These are phyloP conservation scores for Aphelinus atriplicis DNA, from an alignment of 1,140 invertebrate species.

Conservation along the genomic window DNA sequence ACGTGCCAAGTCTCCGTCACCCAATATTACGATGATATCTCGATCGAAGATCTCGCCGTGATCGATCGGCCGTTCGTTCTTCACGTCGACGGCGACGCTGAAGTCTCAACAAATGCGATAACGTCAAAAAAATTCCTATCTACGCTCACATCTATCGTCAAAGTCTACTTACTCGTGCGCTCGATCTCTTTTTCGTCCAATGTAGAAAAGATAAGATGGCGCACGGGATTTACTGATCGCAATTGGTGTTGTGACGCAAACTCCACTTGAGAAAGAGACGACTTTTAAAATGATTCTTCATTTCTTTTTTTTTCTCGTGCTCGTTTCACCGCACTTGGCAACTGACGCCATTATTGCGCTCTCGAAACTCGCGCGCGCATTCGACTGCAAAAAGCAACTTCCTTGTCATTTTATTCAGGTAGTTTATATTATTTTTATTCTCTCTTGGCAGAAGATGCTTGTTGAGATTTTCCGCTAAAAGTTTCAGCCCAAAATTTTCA, in stretches of 20 bases:
- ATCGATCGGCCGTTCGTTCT: background rate
- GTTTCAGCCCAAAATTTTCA: no score
- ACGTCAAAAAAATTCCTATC: conserved; percentile 20
- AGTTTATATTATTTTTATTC: background rate
- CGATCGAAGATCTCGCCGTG: no score
- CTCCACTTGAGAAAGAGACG: conserved; percentile 7
- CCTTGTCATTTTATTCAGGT: background rate
- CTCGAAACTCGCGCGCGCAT: background rate
- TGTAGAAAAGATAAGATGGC: conserved; percentile 16
- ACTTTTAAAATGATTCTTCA: background rate
- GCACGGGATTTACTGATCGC: conserved; percentile 36
- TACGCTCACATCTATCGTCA: conserved; percentile 2
- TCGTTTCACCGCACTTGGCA: background rate
- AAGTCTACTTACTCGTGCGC: background rate
- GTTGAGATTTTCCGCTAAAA: no score
- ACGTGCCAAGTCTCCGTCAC: no score
- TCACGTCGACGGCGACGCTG: background rate
- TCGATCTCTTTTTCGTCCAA: background rate
- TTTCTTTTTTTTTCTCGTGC: background rate
- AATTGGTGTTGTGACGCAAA: conserved; percentile 49
- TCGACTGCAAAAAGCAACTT: background rate
- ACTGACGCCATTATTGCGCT: conserved; percentile 3
- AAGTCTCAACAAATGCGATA: background rate
- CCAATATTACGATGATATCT: background rate
- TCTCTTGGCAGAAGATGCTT: background rate